These are phyloP conservation scores for Procambarus virginalis DNA, from an alignment of 1,140 invertebrate species.

Conservation along the genomic window DNA sequence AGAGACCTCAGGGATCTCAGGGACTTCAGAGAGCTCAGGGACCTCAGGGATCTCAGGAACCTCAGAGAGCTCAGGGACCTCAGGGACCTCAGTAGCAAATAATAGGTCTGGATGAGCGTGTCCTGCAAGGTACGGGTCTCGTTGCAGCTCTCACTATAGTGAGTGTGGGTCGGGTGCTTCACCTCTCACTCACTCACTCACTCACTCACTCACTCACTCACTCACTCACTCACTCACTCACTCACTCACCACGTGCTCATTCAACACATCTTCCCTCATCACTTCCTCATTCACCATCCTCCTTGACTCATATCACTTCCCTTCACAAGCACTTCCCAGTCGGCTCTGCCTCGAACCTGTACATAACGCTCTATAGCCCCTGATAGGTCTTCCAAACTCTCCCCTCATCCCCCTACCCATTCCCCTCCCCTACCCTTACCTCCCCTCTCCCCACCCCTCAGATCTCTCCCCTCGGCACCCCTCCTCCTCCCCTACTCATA, in stretches of 20 bases:
- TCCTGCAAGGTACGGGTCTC: no score
- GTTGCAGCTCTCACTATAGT: no score
- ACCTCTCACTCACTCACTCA: background rate
- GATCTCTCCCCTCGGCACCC: background rate
- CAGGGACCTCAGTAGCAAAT: no score
- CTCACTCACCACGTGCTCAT: background rate
- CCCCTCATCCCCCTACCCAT: background rate
- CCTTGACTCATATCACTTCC: background rate
- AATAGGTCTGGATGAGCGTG: no score
- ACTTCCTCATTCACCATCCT: background rate
- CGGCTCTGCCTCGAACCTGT: no score
- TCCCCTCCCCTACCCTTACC: background rate
- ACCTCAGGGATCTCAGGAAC: no score
- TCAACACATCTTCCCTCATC: background rate
- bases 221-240: background rate
- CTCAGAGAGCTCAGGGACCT: no score
- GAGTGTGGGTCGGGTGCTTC: no score
- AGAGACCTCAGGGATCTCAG: no score
- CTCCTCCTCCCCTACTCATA: background rate
- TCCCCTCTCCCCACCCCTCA: background rate
- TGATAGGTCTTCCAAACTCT: background rate
- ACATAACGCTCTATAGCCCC: no score
- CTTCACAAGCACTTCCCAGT: background rate
- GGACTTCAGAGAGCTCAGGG: no score
- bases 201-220: background rate